Evolutionary conservation across 2,888 invertebrate genomes (phyloP).

Genomic region (Coenonympha arcania): DNA sequence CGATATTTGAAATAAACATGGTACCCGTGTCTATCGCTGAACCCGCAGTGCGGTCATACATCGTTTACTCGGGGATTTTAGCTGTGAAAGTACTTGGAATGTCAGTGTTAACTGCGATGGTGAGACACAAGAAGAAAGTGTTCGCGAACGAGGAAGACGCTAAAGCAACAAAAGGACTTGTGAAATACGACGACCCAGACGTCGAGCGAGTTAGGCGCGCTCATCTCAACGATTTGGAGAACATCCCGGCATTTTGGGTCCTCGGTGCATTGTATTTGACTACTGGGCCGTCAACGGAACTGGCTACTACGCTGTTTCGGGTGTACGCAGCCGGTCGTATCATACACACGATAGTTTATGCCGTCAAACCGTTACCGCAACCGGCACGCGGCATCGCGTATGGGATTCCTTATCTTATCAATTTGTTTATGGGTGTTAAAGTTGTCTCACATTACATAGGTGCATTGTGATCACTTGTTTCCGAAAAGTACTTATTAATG

Average conservation of each 20-base stretch:
- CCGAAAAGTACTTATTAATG: too few relatives aligned
- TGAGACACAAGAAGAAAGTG: constrained; percentile 41
- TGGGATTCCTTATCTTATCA: constrained; percentile 39
- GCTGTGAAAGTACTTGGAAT: constrained; percentile 50
- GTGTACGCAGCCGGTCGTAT: constrained; percentile 65
- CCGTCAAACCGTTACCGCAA: constrained; percentile 75
- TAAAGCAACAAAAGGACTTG: constrained; percentile 40
- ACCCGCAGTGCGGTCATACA: constrained; percentile 47
- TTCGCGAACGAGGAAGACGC: constrained; percentile 58
- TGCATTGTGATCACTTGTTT: constrained; percentile 54
- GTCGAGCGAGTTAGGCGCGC: constrained; percentile 69
- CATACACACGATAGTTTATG: constrained; percentile 78
- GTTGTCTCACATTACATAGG: constrained; percentile 49
- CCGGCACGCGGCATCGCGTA: constrained; percentile 58
- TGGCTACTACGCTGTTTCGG: constrained; percentile 35
- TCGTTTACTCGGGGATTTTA: constrained; percentile 52
- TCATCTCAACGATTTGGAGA: constrained; percentile 82
- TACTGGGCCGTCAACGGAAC: constrained; percentile 54
- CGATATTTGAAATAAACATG: constrained; percentile 39
- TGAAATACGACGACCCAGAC: constrained; percentile 51
- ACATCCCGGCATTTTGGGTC: constrained; percentile 78
- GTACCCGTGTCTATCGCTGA: background rate
- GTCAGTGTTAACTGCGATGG: constrained; percentile 40
- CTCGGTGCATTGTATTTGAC: constrained; percentile 72
- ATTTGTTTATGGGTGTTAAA: constrained; percentile 52